These are phyloP conservation scores for Aphaenogaster floridana DNA, from an alignment of 1,140 invertebrate genomes.

Conservation along the genomic window DNA sequence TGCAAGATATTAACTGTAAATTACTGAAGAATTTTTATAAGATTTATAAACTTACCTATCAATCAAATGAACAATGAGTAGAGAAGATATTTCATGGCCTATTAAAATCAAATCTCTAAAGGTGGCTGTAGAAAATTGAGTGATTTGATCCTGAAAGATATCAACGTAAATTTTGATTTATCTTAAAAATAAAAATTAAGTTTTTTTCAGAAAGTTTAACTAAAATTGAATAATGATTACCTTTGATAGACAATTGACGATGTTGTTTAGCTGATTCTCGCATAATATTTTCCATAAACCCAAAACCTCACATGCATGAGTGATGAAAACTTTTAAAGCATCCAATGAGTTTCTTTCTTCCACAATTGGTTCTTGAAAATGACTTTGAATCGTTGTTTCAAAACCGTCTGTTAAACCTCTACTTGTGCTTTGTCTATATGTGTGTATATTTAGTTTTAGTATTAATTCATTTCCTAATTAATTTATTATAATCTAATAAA, in stretches of 20 bases:
- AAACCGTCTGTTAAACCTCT: constrained; percentile 83
- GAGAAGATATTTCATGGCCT: constrained; percentile 93
- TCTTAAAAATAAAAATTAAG: constrained; percentile 7
- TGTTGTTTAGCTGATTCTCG: constrained; percentile 96
- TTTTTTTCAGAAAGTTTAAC: background rate
- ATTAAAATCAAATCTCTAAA: constrained; percentile 94
- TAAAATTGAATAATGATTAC: constrained; percentile 43
- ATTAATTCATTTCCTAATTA: background rate
- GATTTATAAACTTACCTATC: constrained; percentile 86
- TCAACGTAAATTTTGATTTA: constrained; percentile 29
- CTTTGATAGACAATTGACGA: constrained; percentile 89
- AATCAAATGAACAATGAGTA: constrained; percentile 92
- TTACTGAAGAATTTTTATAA: constrained; percentile 28
- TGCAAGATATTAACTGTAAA: constrained; percentile 73
- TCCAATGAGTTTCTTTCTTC: constrained; percentile 93
- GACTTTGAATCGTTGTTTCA: constrained; percentile 79
- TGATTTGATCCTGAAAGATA: constrained; percentile 88
- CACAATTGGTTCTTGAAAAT: constrained; percentile 86
- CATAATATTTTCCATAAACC: constrained; percentile 97
- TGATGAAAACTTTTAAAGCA: constrained; percentile 92
- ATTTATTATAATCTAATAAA: constrained; percentile 15
- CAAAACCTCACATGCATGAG: constrained; percentile 95
- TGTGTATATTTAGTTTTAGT: constrained; percentile 26
- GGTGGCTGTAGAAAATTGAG: constrained; percentile 89
- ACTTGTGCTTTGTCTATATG: constrained; percentile 73